Evolutionary conservation across 1,140 invertebrate genomes (phyloP).

Genomic region (Lordiphosa clarofinis): DNA sequence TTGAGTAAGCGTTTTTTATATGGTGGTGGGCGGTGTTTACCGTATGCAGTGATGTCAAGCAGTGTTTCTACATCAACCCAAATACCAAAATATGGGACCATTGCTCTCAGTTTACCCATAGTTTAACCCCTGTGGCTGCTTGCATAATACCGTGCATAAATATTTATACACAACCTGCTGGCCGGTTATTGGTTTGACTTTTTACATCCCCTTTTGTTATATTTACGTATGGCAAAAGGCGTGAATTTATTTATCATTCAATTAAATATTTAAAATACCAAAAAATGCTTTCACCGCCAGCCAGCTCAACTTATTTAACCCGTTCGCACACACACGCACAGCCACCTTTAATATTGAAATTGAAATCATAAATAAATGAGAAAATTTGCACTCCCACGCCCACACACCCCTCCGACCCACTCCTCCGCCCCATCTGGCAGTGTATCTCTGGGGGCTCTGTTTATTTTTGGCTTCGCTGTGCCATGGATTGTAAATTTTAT

Average conservation of each 20-base stretch:
- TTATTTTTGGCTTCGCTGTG: conserved; percentile 36
- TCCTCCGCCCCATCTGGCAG: conserved; percentile 1
- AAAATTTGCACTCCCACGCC: conserved; percentile 52
- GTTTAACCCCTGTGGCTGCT: too few species aligned
- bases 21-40: too few species aligned
- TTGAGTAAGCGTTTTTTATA: too few species aligned
- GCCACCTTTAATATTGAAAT: conserved; percentile 75
- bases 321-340: conserved; percentile 7
- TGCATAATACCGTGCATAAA: too few species aligned
- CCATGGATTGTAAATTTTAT: conserved; percentile 63
- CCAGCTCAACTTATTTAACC: conserved; percentile 50
- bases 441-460: conserved; percentile 9
- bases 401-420: too few species aligned
- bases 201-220: conserved; percentile 6
- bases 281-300: conserved; percentile 74
- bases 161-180: conserved; percentile 65
- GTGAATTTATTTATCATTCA: conserved; percentile 76
- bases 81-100: too few species aligned
- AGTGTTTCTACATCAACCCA: too few species aligned
- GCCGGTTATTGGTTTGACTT: conserved; percentile 55
- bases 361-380: conserved; percentile 78
- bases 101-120: too few species aligned
- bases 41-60: too few species aligned
- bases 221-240: conserved; percentile 36
- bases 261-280: conserved; percentile 78